Conservation (phyloP, 35 echinoderm and acorn worm genomes). For the Ophioderma brevispina region DNA sequence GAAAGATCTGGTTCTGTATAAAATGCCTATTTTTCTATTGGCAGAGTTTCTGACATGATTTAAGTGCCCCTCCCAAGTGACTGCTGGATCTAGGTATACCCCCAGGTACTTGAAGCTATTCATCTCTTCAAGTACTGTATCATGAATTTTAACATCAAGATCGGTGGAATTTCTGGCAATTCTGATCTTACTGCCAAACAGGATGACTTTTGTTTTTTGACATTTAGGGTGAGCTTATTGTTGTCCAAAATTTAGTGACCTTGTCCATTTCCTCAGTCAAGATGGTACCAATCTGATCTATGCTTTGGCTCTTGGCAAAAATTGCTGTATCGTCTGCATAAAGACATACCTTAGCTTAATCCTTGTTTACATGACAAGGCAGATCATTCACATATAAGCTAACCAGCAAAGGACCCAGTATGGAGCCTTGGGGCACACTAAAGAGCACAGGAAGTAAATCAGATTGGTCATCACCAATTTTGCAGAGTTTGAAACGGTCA, state of each 20-base stretch:
- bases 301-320: not conserved
- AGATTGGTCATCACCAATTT: constrained; percentile 10
- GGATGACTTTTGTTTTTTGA: constrained; percentile 11
- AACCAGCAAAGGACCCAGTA: constrained; percentile 15
- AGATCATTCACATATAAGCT: constrained; percentile 29
- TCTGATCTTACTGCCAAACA: not conserved
- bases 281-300: not conserved
- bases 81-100: not conserved
- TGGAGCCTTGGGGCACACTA: constrained; percentile 23
- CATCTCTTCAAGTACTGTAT: not conserved
- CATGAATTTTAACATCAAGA: not conserved
- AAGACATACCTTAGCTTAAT: not conserved
- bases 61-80: no score
- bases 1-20: not conserved
- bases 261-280: not conserved
- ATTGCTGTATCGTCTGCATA: constrained; percentile 49
- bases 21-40: no score
- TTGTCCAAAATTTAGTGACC: not conserved
- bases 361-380: not conserved
- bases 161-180: not conserved
- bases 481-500: not conserved
- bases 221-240: constrained; percentile 14
- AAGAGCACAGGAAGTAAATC: not conserved
- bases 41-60: no score
- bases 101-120: not conserved